These are phyloP conservation scores for Hyles euphorbiae DNA, from an alignment of 1,140 invertebrate genomes.

Conservation along the genomic window DNA sequence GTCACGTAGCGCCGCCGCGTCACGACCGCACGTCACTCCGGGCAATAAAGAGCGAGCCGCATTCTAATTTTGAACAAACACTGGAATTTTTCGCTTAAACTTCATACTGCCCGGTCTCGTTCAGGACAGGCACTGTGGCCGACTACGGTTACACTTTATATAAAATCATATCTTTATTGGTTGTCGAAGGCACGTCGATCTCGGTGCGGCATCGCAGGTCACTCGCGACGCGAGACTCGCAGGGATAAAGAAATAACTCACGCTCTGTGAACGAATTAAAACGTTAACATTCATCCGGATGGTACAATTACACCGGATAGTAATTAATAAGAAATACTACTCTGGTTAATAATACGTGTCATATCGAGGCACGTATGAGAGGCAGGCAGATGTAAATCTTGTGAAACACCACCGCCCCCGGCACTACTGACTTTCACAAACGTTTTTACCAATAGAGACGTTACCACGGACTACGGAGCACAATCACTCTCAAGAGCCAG, in stretches of 20 bases:
- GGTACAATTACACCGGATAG: constrained; percentile 49
- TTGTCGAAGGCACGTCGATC: constrained; percentile 50
- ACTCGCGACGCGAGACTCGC: constrained; percentile 16
- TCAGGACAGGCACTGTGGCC: constrained; percentile 40
- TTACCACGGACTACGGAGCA: constrained; percentile 58
- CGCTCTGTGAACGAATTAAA: constrained; percentile 47
- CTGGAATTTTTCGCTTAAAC: constrained; percentile 65
- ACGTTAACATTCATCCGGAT: constrained; percentile 40
- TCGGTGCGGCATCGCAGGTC: constrained; percentile 32
- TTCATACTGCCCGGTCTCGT: constrained; percentile 34
- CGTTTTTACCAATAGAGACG: constrained; percentile 66
- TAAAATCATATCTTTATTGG: constrained; percentile 57
- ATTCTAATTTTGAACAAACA: constrained; percentile 72
- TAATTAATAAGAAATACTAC: constrained; percentile 58
- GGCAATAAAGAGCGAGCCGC: constrained; percentile 67
- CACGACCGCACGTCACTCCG: constrained; percentile 70
- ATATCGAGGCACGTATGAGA: constrained; percentile 45
- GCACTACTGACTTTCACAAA: constrained; percentile 58
- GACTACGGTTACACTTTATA: constrained; percentile 38
- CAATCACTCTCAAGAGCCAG: constrained; percentile 40
- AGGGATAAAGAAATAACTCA: constrained; percentile 46
- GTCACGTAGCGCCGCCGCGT: constrained; percentile 69
- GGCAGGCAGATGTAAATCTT: constrained; percentile 56
- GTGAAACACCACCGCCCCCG: constrained; percentile 43
- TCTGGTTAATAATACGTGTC: constrained; percentile 63